Evolutionary conservation across 2,888 invertebrate species (phyloP), one percentile per base, ranked within the genome.

Genomic region (Gryllus longicercus): DNA sequence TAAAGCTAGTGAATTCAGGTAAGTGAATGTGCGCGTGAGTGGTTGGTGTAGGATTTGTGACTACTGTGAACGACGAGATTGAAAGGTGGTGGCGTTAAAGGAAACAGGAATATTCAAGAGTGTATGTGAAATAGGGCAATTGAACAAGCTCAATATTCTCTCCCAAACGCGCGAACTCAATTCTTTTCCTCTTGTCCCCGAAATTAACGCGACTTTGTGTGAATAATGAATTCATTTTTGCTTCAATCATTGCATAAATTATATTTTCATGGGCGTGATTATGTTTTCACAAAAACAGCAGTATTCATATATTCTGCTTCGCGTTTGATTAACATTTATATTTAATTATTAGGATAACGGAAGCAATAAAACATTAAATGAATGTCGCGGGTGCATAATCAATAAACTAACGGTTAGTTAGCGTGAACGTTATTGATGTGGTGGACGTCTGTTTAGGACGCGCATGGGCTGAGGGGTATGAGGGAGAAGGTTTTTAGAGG

Each of bases 171-270:
- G 63, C n/a, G 63, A 63, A 63, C 14, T 18, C 63, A n/a, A 63
- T 63, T n/a, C n/a, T 18, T 63, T 63, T 63, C 12, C 63, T 18
- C 63, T 63, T n/a, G 16, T 8, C 63, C 11, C 5, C 16, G 12
- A 63, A 63, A 63, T 63, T 63, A 18, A 63, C n/a, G 16, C 63
- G 63, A 63, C 63, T 63, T 63, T 63, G 63, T 63, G 63, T 63
- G n/a, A 63, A 63, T 63, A 63, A 63, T 63, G 63, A n/a, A 63
- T 63, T 63, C 63, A n/a, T 63, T 63, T 63, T 63, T 63, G 63
- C n/a, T 63, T n/a, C 63, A 63, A 63, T 63, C 63, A 63, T 63
- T 63, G 63, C 63, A 63, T 63, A 63, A 63, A 63, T 63, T 63
- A 63, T 63, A 63, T 63, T 63, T 63, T 63, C 63, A 63, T 14